Percentiles rank a stretch among this genome's conserved stretches.
These are phyloP conservation scores for Circaetus gallicus DNA, from an alignment of 2,113 vertebrate species.

Conservation along the genomic window DNA sequence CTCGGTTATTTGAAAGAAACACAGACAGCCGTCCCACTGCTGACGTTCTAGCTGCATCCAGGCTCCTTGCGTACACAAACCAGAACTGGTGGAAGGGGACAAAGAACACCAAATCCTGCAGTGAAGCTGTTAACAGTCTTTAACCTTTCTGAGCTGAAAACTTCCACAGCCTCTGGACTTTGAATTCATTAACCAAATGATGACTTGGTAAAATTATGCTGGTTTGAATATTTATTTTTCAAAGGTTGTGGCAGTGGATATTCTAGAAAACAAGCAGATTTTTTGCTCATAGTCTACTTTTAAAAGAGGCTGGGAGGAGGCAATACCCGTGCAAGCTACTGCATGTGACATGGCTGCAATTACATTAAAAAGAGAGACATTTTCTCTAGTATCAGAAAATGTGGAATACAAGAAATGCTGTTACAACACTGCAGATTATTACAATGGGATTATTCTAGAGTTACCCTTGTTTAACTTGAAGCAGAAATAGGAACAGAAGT, in stretches of 20 bases:
- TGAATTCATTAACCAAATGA: background rate
- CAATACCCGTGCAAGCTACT: background rate
- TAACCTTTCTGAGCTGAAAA: background rate
- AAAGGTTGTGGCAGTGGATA: background rate
- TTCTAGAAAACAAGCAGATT: background rate
- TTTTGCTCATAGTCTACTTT: background rate
- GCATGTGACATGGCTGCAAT: background rate
- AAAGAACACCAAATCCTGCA: background rate
- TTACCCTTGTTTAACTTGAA: background rate
- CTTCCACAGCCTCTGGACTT: background rate
- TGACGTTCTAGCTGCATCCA: background rate
- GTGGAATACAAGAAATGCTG: background rate
- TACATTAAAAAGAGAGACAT: background rate
- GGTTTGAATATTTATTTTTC: background rate
- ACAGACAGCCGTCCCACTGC: background rate
- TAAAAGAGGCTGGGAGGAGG: background rate
- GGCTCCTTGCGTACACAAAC: background rate
- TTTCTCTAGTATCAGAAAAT: background rate
- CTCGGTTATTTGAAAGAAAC: background rate
- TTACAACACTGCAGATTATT: background rate
- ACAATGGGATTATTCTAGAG: fast-evolving
- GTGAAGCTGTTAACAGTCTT: background rate
- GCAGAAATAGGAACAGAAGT: background rate
- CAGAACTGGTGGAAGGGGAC: background rate
- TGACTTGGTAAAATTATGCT: background rate